phyloP scores from a whole-genome alignment of 2,113 vertebrate genomes.

The Pollachius pollachius region DNA sequence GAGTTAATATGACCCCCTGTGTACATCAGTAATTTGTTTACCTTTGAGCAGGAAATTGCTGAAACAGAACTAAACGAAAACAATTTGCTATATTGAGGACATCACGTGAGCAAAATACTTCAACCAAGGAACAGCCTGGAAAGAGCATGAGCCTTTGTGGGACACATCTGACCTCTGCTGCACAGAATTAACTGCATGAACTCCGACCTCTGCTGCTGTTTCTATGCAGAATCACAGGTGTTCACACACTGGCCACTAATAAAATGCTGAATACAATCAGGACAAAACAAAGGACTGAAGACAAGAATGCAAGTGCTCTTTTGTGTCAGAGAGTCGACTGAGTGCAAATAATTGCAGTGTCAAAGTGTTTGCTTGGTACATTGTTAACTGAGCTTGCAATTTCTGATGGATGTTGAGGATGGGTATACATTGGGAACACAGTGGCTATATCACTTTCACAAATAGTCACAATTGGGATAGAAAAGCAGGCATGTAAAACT shows the following conservation, averaged over 20 bases:
- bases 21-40: conserved; percentile 35
- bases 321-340: too few species aligned
- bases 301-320: too few species aligned
- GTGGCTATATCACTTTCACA: neutral
- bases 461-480: neutral
- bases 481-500: neutral
- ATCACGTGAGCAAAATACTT: too few species aligned
- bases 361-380: too few species aligned
- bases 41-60: conserved; percentile 40
- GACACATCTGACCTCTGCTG: too few species aligned
- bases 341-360: too few species aligned
- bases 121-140: too few species aligned
- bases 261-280: neutral
- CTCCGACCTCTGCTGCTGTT: neutral
- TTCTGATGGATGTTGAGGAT: neutral
- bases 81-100: too few species aligned
- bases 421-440: neutral
- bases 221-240: neutral
- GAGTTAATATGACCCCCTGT: conserved; percentile 10
- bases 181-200: neutral
- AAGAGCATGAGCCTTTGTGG: too few species aligned
- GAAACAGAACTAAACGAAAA: conserved; percentile 4
- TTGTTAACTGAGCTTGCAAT: neutral
- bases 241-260: neutral
- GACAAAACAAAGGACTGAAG: neutral